Evolutionary conservation across 2,113 vertebrate species (phyloP).

Genomic region (Parotia lawesii): DNA sequence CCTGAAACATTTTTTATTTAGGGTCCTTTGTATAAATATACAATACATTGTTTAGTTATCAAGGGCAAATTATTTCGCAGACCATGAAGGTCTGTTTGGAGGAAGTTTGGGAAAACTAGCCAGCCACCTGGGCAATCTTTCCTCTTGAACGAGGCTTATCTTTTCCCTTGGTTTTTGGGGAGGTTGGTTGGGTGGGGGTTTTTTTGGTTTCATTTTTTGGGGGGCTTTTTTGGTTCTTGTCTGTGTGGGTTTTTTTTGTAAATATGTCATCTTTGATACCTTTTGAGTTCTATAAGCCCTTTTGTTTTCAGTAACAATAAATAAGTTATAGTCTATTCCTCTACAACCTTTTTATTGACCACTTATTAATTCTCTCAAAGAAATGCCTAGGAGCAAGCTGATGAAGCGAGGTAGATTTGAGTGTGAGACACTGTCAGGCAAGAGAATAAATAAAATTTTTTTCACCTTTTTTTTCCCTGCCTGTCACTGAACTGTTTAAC

Average conservation of each 20-base stretch:
- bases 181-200: background rate
- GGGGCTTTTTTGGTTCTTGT: background rate
- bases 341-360: background rate
- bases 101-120: background rate
- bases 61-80: background rate
- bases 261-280: background rate
- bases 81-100: background rate
- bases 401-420: background rate
- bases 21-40: background rate
- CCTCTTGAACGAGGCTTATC: background rate
- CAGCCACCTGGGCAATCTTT: background rate
- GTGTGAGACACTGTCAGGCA: background rate
- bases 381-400: constrained; percentile 19
- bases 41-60: background rate
- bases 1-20: background rate
- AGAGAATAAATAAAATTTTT: background rate
- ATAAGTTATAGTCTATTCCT: background rate
- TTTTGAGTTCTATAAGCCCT: background rate
- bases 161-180: background rate
- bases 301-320: background rate
- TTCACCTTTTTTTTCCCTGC: accelerated
- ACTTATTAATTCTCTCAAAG: background rate
- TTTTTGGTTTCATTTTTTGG: accelerated
- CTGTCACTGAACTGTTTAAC: background rate
- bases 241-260: background rate